Evolutionary conservation across 2,797 vertebrate genomes (phyloP).

Genomic region (Sphenodon punctatus): DNA sequence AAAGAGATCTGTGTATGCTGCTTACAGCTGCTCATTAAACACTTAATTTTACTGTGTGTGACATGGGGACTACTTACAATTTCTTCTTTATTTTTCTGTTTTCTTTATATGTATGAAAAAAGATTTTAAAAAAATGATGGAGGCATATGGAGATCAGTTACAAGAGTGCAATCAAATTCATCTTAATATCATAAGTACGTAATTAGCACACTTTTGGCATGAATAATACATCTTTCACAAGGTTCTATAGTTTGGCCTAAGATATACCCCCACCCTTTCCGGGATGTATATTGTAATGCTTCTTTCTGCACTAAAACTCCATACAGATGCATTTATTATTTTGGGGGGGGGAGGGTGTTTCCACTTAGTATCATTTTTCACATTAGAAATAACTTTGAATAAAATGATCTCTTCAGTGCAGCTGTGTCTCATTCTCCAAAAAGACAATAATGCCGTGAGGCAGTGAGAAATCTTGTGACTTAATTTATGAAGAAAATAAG

Average conservation of each 20-base stretch:
- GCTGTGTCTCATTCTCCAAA: constrained; percentile 22
- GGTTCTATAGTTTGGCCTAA: background rate
- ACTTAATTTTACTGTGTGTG: background rate
- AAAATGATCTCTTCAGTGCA: constrained; percentile 2
- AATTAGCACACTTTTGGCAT: constrained; percentile 3
- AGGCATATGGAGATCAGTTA: background rate
- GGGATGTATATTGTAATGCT: constrained; percentile 4
- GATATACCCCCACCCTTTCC: background rate
- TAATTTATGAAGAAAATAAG: background rate
- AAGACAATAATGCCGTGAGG: background rate
- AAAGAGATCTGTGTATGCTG: background rate
- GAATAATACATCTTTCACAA: background rate
- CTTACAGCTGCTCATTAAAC: constrained; percentile 16
- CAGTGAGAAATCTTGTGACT: background rate
- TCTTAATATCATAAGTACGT: constrained; percentile 1
- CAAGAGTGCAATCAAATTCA: background rate
- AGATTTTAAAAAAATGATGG: background rate
- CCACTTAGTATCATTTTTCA: background rate
- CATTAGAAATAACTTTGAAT: constrained; percentile 4
- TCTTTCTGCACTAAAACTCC: constrained; percentile 18
- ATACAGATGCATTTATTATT: background rate
- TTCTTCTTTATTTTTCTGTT: background rate
- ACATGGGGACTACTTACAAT: constrained; percentile 21
- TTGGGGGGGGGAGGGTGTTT: too few species aligned
- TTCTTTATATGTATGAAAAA: background rate